Conservation (phyloP, 2,797 vertebrate species). For the Muscicapa striata region DNA sequence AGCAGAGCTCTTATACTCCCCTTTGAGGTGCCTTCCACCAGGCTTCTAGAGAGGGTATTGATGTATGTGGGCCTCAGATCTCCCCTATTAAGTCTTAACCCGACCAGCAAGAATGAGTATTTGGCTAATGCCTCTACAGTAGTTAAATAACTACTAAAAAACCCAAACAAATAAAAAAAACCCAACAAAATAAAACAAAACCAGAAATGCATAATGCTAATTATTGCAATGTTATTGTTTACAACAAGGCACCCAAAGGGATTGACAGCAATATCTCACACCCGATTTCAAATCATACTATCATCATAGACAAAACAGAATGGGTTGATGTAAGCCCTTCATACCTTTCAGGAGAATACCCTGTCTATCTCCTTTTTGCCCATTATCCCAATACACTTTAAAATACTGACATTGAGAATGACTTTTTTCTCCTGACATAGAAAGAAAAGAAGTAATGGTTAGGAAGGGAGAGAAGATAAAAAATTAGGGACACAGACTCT, state of each 20-base stretch:
- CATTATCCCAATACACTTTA: slow-evolving; percentile 69
- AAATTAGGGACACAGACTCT: slow-evolving; percentile 54
- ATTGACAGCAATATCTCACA: background rate
- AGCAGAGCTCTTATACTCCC: background rate
- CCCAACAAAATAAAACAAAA: accelerated
- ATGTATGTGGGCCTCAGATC: background rate
- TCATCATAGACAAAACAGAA: slow-evolving; percentile 57
- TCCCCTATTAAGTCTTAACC: background rate
- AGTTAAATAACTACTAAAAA: background rate
- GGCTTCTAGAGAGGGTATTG: background rate
- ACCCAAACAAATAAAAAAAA: background rate
- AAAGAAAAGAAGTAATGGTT: slow-evolving; percentile 66
- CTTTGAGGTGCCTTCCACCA: background rate
- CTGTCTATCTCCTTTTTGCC: slow-evolving; percentile 70
- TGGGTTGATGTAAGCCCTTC: slow-evolving; percentile 57
- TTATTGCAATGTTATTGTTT: background rate
- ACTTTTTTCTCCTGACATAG: slow-evolving; percentile 67
- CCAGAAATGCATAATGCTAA: background rate
- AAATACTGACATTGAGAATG: slow-evolving; percentile 71
- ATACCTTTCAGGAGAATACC: slow-evolving; percentile 68
- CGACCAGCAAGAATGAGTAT: background rate
- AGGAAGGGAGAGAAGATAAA: slow-evolving; percentile 59
- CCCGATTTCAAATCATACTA: slow-evolving; percentile 30
- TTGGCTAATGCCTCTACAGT: background rate
- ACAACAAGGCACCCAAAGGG: slow-evolving; percentile 7